Evolutionary conservation across 2,113 vertebrate species (phyloP).

Genomic region (Micromys minutus): DNA sequence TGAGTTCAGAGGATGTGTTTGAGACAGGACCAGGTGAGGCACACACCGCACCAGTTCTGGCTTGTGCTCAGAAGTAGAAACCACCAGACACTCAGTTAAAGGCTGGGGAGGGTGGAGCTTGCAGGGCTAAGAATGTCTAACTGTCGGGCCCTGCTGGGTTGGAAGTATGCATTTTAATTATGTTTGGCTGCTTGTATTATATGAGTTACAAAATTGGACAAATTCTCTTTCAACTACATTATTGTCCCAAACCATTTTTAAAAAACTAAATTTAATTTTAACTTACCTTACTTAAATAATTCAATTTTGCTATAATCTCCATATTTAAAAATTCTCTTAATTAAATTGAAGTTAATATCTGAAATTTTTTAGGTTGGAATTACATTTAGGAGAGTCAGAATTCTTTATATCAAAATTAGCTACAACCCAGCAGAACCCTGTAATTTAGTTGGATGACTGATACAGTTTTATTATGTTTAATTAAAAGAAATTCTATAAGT

Average conservation of each 20-base stretch:
- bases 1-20: constrained; percentile 92
- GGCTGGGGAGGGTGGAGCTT: background rate
- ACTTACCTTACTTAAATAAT: constrained; percentile 16
- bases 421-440: constrained; percentile 38
- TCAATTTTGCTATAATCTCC: background rate
- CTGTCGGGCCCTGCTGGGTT: constrained; percentile 11
- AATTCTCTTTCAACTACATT: background rate
- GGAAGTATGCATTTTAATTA: background rate
- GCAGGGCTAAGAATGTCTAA: background rate
- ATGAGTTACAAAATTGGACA: constrained; percentile 32
- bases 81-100: background rate
- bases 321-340: background rate
- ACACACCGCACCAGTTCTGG: constrained; percentile 67
- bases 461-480: background rate
- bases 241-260: background rate
- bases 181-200: constrained; percentile 50
- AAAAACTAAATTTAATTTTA: constrained; percentile 24
- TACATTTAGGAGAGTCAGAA: background rate
- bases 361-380: constrained; percentile 47
- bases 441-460: background rate
- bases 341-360: constrained; percentile 13
- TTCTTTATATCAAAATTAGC: constrained; percentile 19
- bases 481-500: constrained; percentile 2
- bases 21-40: constrained; percentile 97
- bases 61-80: constrained; percentile 40